phyloP scores from a whole-genome alignment of 1,140 invertebrate species.

The Antheraea mylitta region DNA sequence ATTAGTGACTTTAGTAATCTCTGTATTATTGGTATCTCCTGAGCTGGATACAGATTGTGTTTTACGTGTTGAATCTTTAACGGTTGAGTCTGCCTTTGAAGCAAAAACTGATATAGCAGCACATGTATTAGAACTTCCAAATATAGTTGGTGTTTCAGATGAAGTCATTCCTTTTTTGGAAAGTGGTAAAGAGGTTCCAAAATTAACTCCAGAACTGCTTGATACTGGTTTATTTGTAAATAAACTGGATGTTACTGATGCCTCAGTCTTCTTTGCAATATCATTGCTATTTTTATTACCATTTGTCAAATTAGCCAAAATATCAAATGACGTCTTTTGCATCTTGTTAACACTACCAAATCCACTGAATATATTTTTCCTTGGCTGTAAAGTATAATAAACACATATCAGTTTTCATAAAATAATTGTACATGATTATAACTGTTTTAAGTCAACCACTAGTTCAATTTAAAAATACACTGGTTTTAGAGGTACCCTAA shows the following conservation, averaged over 20 bases:
- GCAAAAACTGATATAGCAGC: slow-evolving; percentile 33
- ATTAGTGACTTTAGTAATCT: slow-evolving; percentile 11
- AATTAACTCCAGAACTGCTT: slow-evolving; percentile 42
- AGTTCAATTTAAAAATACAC: too few relatives aligned
- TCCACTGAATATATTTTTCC: slow-evolving; percentile 82
- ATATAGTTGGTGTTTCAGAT: slow-evolving; percentile 27
- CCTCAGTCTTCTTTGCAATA: slow-evolving; percentile 36
- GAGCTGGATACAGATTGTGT: slow-evolving; percentile 46
- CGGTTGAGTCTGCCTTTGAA: slow-evolving; percentile 45
- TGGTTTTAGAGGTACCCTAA: too few relatives aligned
- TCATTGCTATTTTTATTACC: slow-evolving; percentile 47
- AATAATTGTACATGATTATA: too few relatives aligned
- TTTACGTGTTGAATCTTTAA: slow-evolving; percentile 55
- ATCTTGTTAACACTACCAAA: slow-evolving; percentile 82
- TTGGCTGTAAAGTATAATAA: slow-evolving; percentile 63
- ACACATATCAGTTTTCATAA: slow-evolving; percentile 11
- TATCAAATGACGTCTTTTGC: slow-evolving; percentile 79
- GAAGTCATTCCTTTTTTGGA: slow-evolving; percentile 27
- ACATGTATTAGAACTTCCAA: slow-evolving; percentile 22
- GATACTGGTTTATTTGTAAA: slow-evolving; percentile 32
- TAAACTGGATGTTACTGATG: slow-evolving; percentile 33
- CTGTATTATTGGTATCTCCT: slow-evolving; percentile 17
- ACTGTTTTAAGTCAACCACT: too few relatives aligned
- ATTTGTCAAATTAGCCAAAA: slow-evolving; percentile 78
- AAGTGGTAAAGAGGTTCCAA: slow-evolving; percentile 36